Base-by-base conservation (phyloP, 2,888 invertebrate genomes). In the Lasioglossum vierecki region DNA sequence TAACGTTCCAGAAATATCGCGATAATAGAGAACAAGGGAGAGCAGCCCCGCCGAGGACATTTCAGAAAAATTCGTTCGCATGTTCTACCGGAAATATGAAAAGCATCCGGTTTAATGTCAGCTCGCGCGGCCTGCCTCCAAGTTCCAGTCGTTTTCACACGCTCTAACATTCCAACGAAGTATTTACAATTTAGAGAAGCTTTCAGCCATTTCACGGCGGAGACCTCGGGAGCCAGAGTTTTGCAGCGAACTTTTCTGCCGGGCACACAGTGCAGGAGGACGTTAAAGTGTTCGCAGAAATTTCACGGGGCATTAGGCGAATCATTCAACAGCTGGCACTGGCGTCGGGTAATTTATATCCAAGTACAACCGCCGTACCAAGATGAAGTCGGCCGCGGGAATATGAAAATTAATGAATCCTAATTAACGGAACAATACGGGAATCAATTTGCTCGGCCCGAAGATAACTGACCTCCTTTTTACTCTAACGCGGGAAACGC, bases 341-440 rank as follows among this genome's bases (percentile, higher is more conserved):
- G 88, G 90, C 91, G 88, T 83, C 85, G 88, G 86, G 89, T 91
- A 92, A 93, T 93, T 93, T 92, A 92, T 91, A 91, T 88, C 88
- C 88, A 73, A 80, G 85, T 84, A 87, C 53, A 63, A 75, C 83
- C 49, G 77, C 83, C 77, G 81, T 74, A 63, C 71, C 80, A 85
- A 88, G 89, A 78, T 76, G 72, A 72, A 79, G 82, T 82, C 72
- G 49, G 72, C 79, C 66, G 79, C 72, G 74, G 79, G 78, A 76
- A 82, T 84, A 80, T 80, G 88, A 88, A 89, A 91, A 92, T 93
- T 93, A 91, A 93, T 94, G 92, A 93, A 93, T 92, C 92, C 92
- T 92, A 93, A 94, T 93, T 92, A 94, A 92, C 91, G 91, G 91
- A 91, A 91, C 92, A 92, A 92, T 94, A 91, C 90, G 88, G 87